These are phyloP conservation scores for Dolichotis patagonum DNA, from an alignment of 2,113 vertebrate species.

Conservation along the genomic window DNA sequence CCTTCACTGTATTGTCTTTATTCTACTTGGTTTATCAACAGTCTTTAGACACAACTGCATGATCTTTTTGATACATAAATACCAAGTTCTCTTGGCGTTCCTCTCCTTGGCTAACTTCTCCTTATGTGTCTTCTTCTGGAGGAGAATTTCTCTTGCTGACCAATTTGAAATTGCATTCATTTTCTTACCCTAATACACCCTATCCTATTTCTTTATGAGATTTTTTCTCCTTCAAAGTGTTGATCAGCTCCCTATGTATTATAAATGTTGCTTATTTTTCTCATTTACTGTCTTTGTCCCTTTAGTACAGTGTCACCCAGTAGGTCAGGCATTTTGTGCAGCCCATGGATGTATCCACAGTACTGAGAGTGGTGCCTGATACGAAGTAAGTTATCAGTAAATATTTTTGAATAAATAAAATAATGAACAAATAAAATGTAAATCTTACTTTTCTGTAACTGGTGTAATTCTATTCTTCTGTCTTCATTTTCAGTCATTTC, in stretches of 20 bases:
- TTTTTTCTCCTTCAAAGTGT: not conserved
- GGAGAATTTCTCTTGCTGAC: not conserved
- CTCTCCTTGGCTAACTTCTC: not conserved
- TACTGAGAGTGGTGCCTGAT: not conserved
- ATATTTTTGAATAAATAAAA: not conserved
- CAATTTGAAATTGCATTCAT: not conserved
- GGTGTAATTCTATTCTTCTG: not conserved
- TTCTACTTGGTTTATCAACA: not conserved
- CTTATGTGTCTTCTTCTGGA: not conserved
- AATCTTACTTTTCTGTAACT: not conserved
- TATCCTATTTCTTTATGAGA: not conserved
- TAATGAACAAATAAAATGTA: not conserved
- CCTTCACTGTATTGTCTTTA: not conserved
- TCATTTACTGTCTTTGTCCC: not conserved
- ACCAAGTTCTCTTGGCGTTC: not conserved
- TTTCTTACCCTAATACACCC: not conserved
- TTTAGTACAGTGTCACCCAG: not conserved
- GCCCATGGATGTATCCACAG: not conserved
- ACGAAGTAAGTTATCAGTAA: not conserved
- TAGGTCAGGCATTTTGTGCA: not conserved
- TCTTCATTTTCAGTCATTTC: not conserved
- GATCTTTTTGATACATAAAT: not conserved
- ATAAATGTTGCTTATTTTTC: not conserved
- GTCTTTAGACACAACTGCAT: not conserved
- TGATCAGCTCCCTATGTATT: not conserved